Evolutionary conservation across 2,888 invertebrate genomes (phyloP), one percentile per base, ranked within the genome.

Genomic region (Synanthedon formicaeformis): DNA sequence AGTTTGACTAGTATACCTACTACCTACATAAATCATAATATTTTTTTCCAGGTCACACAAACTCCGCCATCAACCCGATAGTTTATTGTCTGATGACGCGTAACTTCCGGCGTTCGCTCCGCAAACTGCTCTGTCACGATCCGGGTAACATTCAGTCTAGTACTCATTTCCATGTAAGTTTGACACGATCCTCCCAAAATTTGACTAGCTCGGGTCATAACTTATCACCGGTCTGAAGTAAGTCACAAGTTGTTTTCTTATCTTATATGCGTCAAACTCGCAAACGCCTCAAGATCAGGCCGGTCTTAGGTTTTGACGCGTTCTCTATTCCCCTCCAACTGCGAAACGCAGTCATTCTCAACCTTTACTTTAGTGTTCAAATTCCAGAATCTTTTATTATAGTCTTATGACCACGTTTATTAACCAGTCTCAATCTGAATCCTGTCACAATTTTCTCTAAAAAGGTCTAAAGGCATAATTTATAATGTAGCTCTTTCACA

Each of bases 21-120:
- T 18, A 18, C 18, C 3, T 3, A 18, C 2, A 27, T 27, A 27
- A 5, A n/a, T n/a, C 27, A 27, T 27, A 34, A 34, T 34, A 34
- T 10, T 34, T 34, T 23, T 59, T 27, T 52, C 0, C 74, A 75
- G 93, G 93, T 50, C 93, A 94, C 71, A 90, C 91, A 1, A 94
- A 94, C 75, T 93, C 93, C 2, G 93, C 93, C 4, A 89, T 93
- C 64, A 94, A 94, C 78, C 94, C 94, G 0, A 89, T 93, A 51
- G 90, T 94, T 11, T 94, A 93, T 73, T 93, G 93, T 66, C 88
- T 92, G 65, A 91, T 93, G 88, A 93, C 93, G 53, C 89, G 90
- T 56, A 92, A 92, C 76, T 93, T 93, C 75, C 83, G 94, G 0
- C 89, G 90, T 45, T 93, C 92, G 2, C 90, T 93, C 10, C 89